Percentiles rank a stretch among this genome's conserved stretches.
phyloP scores from a whole-genome alignment of 2,888 invertebrate species.

The Sericinus montela region DNA sequence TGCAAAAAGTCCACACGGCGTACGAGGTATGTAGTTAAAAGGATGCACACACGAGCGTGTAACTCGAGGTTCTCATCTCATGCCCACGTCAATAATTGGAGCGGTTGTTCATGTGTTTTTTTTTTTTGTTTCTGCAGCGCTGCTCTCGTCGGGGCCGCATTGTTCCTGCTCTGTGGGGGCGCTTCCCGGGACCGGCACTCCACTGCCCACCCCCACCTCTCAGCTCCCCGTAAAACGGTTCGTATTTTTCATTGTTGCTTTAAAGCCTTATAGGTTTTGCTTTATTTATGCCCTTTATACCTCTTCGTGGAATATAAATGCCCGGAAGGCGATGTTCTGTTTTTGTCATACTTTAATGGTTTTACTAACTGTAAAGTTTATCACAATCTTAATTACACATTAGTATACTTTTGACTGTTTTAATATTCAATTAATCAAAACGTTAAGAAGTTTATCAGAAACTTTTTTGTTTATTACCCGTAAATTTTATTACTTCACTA shows the following conservation, averaged over 20 bases:
- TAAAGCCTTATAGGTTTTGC: constrained; percentile 77
- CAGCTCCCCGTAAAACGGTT: constrained; percentile 68
- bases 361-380: constrained; percentile 23
- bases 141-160: constrained; percentile 63
- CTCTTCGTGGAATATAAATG: constrained; percentile 68
- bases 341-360: constrained; percentile 58
- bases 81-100: constrained; percentile 76
- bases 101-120: constrained; percentile 68
- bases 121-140: constrained; percentile 62
- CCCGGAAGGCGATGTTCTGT: constrained; percentile 59
- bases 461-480: no score
- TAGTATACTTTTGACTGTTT: not conserved
- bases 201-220: constrained; percentile 38
- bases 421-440: no score
- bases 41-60: constrained; percentile 28
- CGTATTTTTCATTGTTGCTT: constrained; percentile 79
- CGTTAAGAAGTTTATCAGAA: no score
- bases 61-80: constrained; percentile 53
- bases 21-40: constrained; percentile 15
- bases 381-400: not conserved
- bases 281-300: constrained; percentile 76
- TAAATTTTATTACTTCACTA: no score
- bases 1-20: constrained; percentile 12
- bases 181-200: constrained; percentile 37
- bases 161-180: constrained; percentile 48